Evolutionary conservation across 2,888 invertebrate genomes (phyloP).

Genomic region (Boloria selene): DNA sequence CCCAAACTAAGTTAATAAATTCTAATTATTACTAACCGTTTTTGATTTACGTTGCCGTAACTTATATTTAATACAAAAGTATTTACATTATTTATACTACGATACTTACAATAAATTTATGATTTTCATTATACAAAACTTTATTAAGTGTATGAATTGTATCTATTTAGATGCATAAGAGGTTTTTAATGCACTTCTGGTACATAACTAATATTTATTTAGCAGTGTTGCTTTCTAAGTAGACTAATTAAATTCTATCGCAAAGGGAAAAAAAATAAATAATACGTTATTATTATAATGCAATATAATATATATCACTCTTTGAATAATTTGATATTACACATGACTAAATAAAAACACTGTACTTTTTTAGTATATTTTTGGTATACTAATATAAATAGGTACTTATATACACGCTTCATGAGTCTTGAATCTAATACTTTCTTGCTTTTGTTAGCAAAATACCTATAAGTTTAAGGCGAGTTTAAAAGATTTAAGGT

Average conservation of each 20-base stretch:
- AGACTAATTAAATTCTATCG: not conserved
- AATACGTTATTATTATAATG: not conserved
- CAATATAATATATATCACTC: not conserved
- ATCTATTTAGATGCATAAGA: not conserved
- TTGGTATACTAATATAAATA: no score
- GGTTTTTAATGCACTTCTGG: not conserved
- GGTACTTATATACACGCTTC: no score
- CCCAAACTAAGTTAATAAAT: no score
- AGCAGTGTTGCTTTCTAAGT: conserved; percentile 5
- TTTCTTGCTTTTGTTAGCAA: conserved; percentile 1
- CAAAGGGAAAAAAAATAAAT: conserved; percentile 5
- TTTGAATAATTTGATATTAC: not conserved
- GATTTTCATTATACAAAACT: no score
- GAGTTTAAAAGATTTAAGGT: conserved; percentile 8
- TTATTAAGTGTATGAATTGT: no score
- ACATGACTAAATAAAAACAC: not conserved
- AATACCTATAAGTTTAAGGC: not conserved
- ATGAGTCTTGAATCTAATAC: not conserved
- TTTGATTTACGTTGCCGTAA: no score
- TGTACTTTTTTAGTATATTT: no score
- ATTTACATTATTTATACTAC: no score
- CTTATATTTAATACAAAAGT: no score
- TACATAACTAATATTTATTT: not conserved
- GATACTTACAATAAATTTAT: no score
- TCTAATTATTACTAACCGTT: no score